These are phyloP conservation scores for Stegana nigrithorax DNA, from an alignment of 2,888 invertebrate genomes.

Conservation along the genomic window DNA sequence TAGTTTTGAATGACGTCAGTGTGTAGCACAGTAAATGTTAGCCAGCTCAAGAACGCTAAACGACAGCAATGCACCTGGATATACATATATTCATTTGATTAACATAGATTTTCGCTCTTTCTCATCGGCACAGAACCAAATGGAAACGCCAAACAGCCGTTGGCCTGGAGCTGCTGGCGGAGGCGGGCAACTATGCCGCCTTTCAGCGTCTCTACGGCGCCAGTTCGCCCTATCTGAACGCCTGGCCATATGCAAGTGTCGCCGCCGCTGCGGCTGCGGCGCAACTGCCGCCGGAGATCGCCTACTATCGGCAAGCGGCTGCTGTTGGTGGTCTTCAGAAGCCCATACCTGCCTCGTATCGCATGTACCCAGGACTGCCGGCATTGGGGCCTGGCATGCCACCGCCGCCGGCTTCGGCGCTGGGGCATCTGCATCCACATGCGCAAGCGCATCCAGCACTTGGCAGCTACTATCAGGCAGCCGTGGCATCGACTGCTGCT, in stretches of 20 bases:
- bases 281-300: conserved; percentile 72
- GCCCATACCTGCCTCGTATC: conserved; percentile 79
- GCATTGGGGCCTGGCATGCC: conserved; percentile 58
- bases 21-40: too few relatives aligned
- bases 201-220: conserved; percentile 91
- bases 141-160: conserved; percentile 99
- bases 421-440: background rate
- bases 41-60: background rate
- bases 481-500: conserved; percentile 38
- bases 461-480: conserved; percentile 71
- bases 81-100: too few relatives aligned
- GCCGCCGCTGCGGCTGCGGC: conserved; percentile 58
- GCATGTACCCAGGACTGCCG: conserved; percentile 68
- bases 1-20: too few relatives aligned
- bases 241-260: conserved; percentile 71
- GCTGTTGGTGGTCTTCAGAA: conserved; percentile 82
- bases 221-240: conserved; percentile 75
- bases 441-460: conserved; percentile 48
- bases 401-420: conserved; percentile 30
- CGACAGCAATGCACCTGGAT: too few relatives aligned
- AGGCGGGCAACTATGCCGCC: conserved; percentile 97
- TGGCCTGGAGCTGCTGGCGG: conserved; percentile 93
- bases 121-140: conserved; percentile 78
- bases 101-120: conserved; percentile 5
- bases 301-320: conserved; percentile 81